Percentiles rank a stretch among this genome's conserved stretches.
These are phyloP conservation scores for Labeo catla DNA, from an alignment of 2,113 vertebrate genomes.

Conservation along the genomic window DNA sequence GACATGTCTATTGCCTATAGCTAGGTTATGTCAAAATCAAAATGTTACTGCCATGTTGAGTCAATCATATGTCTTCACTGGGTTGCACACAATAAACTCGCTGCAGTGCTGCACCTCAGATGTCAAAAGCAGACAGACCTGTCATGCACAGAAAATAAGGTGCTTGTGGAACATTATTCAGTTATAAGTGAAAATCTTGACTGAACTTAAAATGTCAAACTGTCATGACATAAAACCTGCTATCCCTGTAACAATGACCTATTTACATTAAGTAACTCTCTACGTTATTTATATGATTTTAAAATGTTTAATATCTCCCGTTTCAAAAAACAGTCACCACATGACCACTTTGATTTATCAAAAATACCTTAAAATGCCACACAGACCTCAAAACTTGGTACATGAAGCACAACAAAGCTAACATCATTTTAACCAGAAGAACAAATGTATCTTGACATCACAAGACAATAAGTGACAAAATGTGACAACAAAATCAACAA, in stretches of 20 bases:
- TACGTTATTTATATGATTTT: background rate
- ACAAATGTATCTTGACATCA: background rate
- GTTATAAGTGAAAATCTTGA: background rate
- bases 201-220: background rate
- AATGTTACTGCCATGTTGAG: constrained; percentile 20
- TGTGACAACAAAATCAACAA: background rate
- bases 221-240: background rate
- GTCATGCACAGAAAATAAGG: background rate
- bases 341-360: background rate
- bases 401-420: background rate
- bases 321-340: background rate
- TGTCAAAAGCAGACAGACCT: constrained; percentile 3
- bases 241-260: background rate
- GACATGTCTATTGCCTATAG: background rate
- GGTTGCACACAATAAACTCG: constrained; percentile 5
- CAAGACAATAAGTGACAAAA: background rate
- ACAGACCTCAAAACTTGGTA: background rate
- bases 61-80: background rate
- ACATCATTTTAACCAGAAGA: background rate
- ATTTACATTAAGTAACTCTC: background rate
- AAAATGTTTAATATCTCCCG: background rate
- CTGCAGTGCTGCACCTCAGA: background rate
- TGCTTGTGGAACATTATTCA: background rate
- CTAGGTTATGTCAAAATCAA: constrained; percentile 18
- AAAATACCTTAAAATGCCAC: background rate